These are phyloP conservation scores for Itoplectis maculator DNA, from an alignment of 2,888 invertebrate genomes.

Conservation along the genomic window DNA sequence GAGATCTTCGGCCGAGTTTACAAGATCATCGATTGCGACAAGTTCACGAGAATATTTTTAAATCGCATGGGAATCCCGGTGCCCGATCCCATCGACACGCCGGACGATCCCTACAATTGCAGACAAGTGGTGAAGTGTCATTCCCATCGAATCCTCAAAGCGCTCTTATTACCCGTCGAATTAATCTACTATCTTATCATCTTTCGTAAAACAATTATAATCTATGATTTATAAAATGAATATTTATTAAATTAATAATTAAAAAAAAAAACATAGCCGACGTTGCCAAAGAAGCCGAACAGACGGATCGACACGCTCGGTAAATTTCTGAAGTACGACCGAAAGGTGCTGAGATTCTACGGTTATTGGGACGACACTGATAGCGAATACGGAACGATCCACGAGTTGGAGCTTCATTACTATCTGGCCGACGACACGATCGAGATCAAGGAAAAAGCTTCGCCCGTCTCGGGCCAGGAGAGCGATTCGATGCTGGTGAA, in stretches of 20 bases:
- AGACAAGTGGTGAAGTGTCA: slow-evolving; percentile 72
- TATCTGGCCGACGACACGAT: slow-evolving; percentile 95
- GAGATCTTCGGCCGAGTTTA: slow-evolving; percentile 93
- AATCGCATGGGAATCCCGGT: slow-evolving; percentile 94
- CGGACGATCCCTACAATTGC: slow-evolving; percentile 84
- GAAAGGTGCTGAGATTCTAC: slow-evolving; percentile 91
- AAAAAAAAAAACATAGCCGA: too few relatives aligned
- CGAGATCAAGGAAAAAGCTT: slow-evolving; percentile 92
- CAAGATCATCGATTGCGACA: slow-evolving; percentile 94
- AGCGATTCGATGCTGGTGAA: slow-evolving; percentile 90
- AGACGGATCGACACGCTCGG: slow-evolving; percentile 89
- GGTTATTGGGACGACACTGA: slow-evolving; percentile 96
- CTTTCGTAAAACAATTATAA: too few relatives aligned
- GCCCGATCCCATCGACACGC: slow-evolving; percentile 88
- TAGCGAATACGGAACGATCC: slow-evolving; percentile 91
- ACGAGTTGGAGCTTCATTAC: slow-evolving; percentile 92
- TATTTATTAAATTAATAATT: too few relatives aligned
- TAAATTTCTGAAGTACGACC: slow-evolving; percentile 93
- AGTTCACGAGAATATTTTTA: slow-evolving; percentile 93
- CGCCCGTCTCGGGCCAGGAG: slow-evolving; percentile 90
- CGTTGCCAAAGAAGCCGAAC: slow-evolving; percentile 85
- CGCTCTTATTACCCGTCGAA: background rate
- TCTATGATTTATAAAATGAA: too few relatives aligned
- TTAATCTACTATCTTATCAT: too few relatives aligned
- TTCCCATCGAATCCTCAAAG: background rate